Conservation (phyloP, 2,888 invertebrate genomes). For the Agrochola circellaris region DNA sequence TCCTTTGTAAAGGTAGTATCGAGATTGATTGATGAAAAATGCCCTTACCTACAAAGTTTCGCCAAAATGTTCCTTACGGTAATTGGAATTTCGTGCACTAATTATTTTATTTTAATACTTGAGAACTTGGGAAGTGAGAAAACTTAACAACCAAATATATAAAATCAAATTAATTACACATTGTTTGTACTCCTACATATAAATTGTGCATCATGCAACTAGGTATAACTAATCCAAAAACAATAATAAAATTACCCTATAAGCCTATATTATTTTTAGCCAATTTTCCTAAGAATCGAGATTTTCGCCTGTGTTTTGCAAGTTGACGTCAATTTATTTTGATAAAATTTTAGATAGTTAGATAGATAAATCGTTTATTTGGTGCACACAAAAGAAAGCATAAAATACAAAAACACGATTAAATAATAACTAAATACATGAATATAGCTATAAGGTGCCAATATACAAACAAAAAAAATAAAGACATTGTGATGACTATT, state of each 20-base stretch:
- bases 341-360: no score
- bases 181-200: background rate
- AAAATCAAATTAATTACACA: background rate
- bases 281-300: background rate
- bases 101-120: background rate
- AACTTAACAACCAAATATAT: background rate
- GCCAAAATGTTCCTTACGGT: background rate
- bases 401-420: no score
- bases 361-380: no score
- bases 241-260: background rate
- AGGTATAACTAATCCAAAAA: background rate
- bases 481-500: no score
- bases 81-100: background rate
- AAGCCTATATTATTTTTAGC: background rate
- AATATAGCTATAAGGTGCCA: no score
- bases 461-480: no score
- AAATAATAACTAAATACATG: no score
- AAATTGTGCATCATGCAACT: background rate
- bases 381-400: no score
- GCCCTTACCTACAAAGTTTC: background rate
- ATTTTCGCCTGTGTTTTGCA: background rate
- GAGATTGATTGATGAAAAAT: background rate
- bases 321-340: background rate
- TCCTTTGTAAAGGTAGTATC: background rate
- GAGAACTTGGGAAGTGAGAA: background rate